Base-by-base conservation (phyloP, 2,888 invertebrate species). In the Acanthococcus lagerstroemiae region DNA sequence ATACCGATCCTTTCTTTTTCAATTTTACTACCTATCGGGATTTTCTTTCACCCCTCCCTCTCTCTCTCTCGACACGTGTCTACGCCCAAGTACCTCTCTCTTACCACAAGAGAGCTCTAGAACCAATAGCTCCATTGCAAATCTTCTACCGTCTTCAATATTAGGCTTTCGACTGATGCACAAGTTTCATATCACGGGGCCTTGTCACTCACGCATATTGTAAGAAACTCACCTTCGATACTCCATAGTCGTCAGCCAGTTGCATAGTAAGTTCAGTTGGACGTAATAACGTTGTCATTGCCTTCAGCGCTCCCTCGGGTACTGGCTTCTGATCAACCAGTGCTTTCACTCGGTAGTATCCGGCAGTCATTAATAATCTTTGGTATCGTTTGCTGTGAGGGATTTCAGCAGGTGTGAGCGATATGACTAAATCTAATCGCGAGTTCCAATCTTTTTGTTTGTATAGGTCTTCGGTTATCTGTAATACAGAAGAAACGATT, bases 221-320 rank as follows among this genome's bases (percentile, higher is more conserved):
- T n/a, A n/a, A n/a, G n/a, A n/a, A n/a, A 58, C 61, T 70, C 73
- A 78, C 77, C 73, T 73, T 73, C 55, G 70, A 70, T 1, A 88
- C 74, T 19, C 83, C 83, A 71, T 88, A 87, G 73, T 87, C 85
- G 27, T 84, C 82, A 57, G 82, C 81, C 2, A 78, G 77, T 12
- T 80, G 73, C n/a, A 80, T 72, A 0, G 80, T 75, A 0, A 81
- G 78, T 24, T 81, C 80, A n/a, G 82, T 82, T 0, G 87, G 85
- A 68, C 85, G 81, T 1, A 87, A 73, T 19, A 88, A 77, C 1
- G 80, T 77, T 2, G 86, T 80, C 0, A 82, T 79, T 0, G 85
- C 79, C 68, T 80, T 79, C 0, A 85, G 72, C 25, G 69, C 70
- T 27, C 67, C 63, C 17, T 67, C 52, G n/a, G 69, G 61, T 67